Base-by-base conservation (phyloP, 1,140 invertebrate genomes). In the Mizuhopecten yessoensis region DNA sequence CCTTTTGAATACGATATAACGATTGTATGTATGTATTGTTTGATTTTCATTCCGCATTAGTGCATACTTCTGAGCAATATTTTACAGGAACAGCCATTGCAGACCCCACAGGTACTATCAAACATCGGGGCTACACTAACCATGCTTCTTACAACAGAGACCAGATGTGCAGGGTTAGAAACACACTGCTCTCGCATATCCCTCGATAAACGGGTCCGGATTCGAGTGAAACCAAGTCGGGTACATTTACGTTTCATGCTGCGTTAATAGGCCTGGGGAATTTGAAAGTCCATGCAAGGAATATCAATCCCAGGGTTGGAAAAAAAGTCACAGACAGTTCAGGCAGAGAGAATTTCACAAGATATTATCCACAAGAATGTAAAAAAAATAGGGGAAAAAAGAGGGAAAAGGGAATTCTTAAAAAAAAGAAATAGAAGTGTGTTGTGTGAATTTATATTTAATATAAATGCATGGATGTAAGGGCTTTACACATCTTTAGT, bases 111-210 rank as follows among this genome's bases (percentile, higher is more conserved):
- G n/a, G 57, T 75, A 9, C 29, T 17, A 3, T 17, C 15, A 75
- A 75, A 75, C 57, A 75, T 29, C n/a, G 57, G 57, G 1, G 57
- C 23, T 75, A 75, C 57, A n/a, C 57, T 75, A 75, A 75, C 57
- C 57, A 75, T 75, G 23, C 57, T 75, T 75, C 57, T 29, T 75
- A 29, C 57, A 5, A 75, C n/a, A 75, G 57, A n/a, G 23, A n/a
- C 57, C 57, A 75, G 57, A 75, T 75, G 57, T 75, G 57, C 57
- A 75, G n/a, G n/a, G 57, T 75, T 75, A 75, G n/a, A 75, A n/a
- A 75, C 57, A 75, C 29, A 75, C 29, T 75, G 57, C 57, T 75
- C 57, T 75, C 57, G 57, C 23, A n/a, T 75, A 75, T 75, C 57
- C 57, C 9, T 75, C 57, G 57, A 75, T 75, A 75, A 75, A 75